These are phyloP conservation scores for Agriopis marginaria DNA, from an alignment of 2,888 invertebrate genomes.

Conservation along the genomic window DNA sequence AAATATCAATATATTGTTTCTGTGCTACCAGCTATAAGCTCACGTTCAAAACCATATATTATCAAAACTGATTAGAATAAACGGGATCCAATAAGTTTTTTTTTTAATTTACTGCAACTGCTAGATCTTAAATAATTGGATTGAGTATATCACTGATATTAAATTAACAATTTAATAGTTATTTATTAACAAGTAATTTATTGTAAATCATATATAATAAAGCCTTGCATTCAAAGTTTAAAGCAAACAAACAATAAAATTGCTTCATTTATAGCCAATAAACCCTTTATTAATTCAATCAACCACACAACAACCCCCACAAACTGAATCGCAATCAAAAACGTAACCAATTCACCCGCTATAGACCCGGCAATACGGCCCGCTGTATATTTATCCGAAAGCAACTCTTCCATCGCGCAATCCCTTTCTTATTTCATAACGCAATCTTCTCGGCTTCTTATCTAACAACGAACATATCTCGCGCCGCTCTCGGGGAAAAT, in stretches of 20 bases:
- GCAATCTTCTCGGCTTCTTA: slow-evolving; percentile 84
- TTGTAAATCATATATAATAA: background rate
- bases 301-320: slow-evolving; percentile 53
- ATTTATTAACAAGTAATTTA: background rate
- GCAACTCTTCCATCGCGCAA: slow-evolving; percentile 81
- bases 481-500: slow-evolving; percentile 83
- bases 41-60: too few relatives aligned
- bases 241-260: slow-evolving; percentile 30
- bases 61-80: too few relatives aligned
- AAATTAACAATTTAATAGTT: too few relatives aligned
- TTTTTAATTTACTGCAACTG: too few relatives aligned
- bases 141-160: too few relatives aligned
- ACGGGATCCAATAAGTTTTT: too few relatives aligned
- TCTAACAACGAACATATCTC: slow-evolving; percentile 84
- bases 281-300: slow-evolving; percentile 45
- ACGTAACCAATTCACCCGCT: slow-evolving; percentile 59
- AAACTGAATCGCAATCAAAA: slow-evolving; percentile 69
- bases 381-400: slow-evolving; percentile 67
- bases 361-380: slow-evolving; percentile 32
- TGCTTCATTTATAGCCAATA: slow-evolving; percentile 34
- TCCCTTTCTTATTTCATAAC: slow-evolving; percentile 86
- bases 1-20: too few relatives aligned
- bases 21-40: too few relatives aligned
- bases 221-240: slow-evolving; percentile 2
- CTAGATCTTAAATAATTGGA: too few relatives aligned